A percentile compares a stretch with the other conserved stretches of the same genome.
These are phyloP conservation scores for Ictidomys tridecemlineatus DNA, from an alignment of 2,113 vertebrate genomes.

Conservation along the genomic window DNA sequence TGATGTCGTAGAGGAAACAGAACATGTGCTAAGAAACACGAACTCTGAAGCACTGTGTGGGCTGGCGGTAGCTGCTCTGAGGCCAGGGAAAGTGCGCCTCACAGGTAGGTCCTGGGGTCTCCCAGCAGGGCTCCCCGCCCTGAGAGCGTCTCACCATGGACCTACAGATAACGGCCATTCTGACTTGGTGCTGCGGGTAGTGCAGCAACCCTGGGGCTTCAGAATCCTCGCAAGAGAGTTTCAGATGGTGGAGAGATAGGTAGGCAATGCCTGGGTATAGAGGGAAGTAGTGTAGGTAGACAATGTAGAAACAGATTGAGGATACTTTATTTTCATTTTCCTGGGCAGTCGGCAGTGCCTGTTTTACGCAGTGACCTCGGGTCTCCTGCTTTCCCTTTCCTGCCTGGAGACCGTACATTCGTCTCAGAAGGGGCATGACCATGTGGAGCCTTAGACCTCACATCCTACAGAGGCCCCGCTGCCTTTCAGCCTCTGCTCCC, in stretches of 20 bases:
- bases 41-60: background rate
- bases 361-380: background rate
- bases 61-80: background rate
- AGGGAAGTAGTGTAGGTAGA: too few relatives aligned
- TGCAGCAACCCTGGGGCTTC: background rate
- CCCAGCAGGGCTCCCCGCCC: background rate
- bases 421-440: background rate
- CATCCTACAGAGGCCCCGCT: too few relatives aligned
- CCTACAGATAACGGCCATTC: background rate
- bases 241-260: background rate
- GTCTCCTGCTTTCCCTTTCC: background rate
- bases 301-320: background rate
- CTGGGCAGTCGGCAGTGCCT: background rate
- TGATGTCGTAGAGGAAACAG: background rate
- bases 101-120: background rate
- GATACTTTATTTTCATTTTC: background rate
- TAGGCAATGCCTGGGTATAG: background rate
- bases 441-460: too few relatives aligned
- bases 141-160: background rate
- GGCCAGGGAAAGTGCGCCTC: background rate
- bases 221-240: background rate
- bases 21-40: background rate
- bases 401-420: accelerated
- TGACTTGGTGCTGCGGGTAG: background rate
- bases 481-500: too few relatives aligned